Evolutionary conservation across 2,888 invertebrate species (phyloP).

Genomic region (Acanthosepion esculentum): DNA sequence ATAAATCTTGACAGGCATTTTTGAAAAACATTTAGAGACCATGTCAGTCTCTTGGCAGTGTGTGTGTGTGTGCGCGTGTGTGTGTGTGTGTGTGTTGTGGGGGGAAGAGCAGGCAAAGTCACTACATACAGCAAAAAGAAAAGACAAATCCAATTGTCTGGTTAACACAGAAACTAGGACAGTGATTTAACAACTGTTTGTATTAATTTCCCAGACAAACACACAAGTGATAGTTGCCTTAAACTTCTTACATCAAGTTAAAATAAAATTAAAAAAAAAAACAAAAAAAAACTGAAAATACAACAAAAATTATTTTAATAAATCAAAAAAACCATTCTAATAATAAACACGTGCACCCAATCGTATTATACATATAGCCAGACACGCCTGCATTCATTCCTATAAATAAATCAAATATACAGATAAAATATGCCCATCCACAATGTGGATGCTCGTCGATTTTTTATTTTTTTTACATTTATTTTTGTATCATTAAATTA

Average conservation of each 20-base stretch:
- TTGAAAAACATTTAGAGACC: not conserved
- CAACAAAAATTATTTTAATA: not conserved
- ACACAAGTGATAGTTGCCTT: not conserved
- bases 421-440: not conserved
- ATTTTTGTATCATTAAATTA: not conserved
- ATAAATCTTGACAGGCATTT: not conserved
- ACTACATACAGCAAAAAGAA: not conserved
- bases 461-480: no score
- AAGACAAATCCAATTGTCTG: not conserved
- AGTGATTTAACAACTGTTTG: not conserved
- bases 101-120: not conserved
- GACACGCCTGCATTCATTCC: not conserved
- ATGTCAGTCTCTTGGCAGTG: not conserved
- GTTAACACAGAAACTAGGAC: not conserved
- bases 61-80: not conserved
- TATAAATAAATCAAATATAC: constrained; percentile 9
- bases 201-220: not conserved
- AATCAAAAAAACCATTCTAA: not conserved
- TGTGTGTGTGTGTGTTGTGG: not conserved
- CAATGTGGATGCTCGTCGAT: not conserved
- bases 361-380: not conserved
- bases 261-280: not conserved
- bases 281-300: not conserved
- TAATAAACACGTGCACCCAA: not conserved
- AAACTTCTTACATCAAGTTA: not conserved